Evolutionary conservation across 2,888 invertebrate species (phyloP).

Genomic region (Iselma pallidipennis): DNA sequence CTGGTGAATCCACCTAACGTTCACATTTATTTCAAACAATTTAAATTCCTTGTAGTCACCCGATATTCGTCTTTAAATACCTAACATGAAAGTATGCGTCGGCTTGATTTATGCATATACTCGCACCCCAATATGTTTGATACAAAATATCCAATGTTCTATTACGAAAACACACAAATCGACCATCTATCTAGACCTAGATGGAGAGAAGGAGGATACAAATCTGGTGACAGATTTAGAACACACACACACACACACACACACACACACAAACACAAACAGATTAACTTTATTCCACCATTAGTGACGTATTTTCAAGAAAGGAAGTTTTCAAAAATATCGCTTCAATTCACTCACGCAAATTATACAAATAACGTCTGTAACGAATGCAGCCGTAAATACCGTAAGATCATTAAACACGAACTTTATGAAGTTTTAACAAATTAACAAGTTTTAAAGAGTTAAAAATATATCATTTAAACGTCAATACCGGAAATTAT

Average conservation of each 20-base stretch:
- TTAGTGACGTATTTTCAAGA: not conserved
- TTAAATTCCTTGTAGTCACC: conserved; percentile 22
- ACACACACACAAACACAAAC: not conserved
- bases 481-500: not conserved
- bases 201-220: not conserved
- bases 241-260: not conserved
- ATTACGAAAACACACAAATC: conserved; percentile 16
- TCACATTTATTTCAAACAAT: conserved; percentile 27
- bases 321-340: not conserved
- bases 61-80: conserved; percentile 20
- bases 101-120: conserved; percentile 16
- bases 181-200: not conserved
- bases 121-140: conserved; percentile 1
- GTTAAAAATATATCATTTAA: not conserved
- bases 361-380: not conserved
- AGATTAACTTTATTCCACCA: not conserved
- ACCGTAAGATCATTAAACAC: not conserved
- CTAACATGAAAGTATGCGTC: conserved; percentile 7
- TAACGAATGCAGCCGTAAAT: not conserved
- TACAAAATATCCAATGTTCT: conserved; percentile 8
- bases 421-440: not conserved
- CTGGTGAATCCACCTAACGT: conserved; percentile 17
- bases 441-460: not conserved
- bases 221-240: not conserved
- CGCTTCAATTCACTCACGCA: no score